Evolutionary conservation across 2,797 vertebrate genomes (phyloP), one percentile per base, ranked within the genome.

Genomic region (Peromyscus melanophrys): DNA sequence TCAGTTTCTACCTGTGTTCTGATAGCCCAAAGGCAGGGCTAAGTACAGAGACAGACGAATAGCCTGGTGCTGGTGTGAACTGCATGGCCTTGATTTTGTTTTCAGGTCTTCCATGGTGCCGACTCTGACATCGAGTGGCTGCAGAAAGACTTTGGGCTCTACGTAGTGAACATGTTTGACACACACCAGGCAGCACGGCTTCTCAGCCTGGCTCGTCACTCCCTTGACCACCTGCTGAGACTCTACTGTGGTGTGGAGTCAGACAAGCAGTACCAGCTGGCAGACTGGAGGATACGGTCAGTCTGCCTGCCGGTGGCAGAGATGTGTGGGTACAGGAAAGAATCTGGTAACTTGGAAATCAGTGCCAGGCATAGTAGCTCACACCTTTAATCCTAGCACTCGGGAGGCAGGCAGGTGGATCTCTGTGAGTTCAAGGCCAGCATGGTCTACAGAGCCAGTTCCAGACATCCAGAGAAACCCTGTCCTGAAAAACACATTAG

Each of bases 51-150:
- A 55, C 43, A 57, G 55, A 9, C 0, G 0, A 5, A 4, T 1
- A 11, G 34, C 65, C 52, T 67, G 4, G 23, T 13, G 11, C 46
- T 43, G 1, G 3, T 34, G 29, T 90, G 14, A 57, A 1, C 57
- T 11, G 1, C 61, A 3, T 14, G 10, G n/a, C 34, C 71, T 52
- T 55, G 37, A 80, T 57, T 67, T 57, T 89, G 13, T 23, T 96
- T 92, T 46, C 98, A 99, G 99, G 99, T 99, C 90, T 99, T 99
- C 98, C 99, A 99, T 0, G 99, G 99, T 4, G 99, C 99, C 0
- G 99, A 99, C 97, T 99, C 99, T 0, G 99, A 99, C 69, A 98
- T 99, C 0, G 99, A 99, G 95, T 99, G 99, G 99, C 99, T 99
- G 13, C 99, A 99, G 95, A 99, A 99, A 92, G 99, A 99, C 98